Base-by-base conservation (phyloP, 2,113 vertebrate species). In the Asarcornis scutulata region DNA sequence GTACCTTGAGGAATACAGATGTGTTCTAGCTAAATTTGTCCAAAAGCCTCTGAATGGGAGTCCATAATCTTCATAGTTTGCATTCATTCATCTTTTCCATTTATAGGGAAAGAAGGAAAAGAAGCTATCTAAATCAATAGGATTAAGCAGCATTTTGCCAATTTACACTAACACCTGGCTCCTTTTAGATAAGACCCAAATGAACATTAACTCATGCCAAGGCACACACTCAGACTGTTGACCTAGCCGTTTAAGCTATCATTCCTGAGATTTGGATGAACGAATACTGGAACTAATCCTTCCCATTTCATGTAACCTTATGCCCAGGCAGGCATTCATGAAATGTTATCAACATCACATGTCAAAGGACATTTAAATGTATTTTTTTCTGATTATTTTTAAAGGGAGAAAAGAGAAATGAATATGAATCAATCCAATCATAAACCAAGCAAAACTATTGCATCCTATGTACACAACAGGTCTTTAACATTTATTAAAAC, bases 161-260 rank as follows among this genome's bases (percentile, higher is more conserved):
- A 89, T 97, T 97, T 96, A 91, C 77, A 46, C 46, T 80, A 91
- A 77, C 96, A 96, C 88, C 92, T 97, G 96, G 44, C 44, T 96
- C 77, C 71, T 97, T 96, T 94, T 52, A 96, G 95, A 96, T 96
- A 97, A 96, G 59, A 13, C 59, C 63, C 50, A 93, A 94, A 91
- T 89, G 77, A 96, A 58, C 50, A 3, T 55, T 89, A 89, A 44
- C 76, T 91, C 1, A 2, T 94, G 93, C 92, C 96, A 94, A 95
- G 93, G 71, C 83, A 95, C 71, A 92, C 50, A 77, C 62, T 93
- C 86, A 91, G 78, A 95, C 25, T 96, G 86, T 96, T 96, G 93
- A 96, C 91, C 93, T 85, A 92, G 82, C 67, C 74, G 81, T 91
- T 96, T 77, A 87, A 96, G 63, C 71, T 89, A 71, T 92, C 81